Percentiles rank a stretch among this genome's conserved stretches.
Evolutionary conservation across 2,113 vertebrate species (phyloP).

Genomic region (Lagopus leucura): DNA sequence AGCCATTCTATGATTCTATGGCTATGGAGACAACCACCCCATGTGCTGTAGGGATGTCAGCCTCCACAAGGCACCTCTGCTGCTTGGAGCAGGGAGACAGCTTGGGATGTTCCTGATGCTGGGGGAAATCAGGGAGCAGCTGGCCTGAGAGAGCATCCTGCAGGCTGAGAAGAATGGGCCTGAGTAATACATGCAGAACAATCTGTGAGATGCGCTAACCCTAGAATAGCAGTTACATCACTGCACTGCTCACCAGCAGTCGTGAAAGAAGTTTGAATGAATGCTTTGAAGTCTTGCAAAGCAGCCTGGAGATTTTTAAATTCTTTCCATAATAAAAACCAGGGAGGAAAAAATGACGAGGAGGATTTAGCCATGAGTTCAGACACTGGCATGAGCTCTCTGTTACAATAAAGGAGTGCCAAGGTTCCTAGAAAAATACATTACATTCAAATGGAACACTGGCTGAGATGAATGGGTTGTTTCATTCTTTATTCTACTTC

Average conservation of each 20-base stretch:
- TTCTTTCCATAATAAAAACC: not conserved
- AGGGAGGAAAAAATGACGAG: not conserved
- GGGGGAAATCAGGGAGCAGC: not conserved
- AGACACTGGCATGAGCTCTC: not conserved
- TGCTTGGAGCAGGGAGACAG: not conserved
- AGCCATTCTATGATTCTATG: no score
- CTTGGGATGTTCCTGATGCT: not conserved
- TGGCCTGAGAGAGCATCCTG: accelerated
- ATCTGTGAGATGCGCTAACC: not conserved
- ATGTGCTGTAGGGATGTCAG: accelerated
- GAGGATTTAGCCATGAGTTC: not conserved
- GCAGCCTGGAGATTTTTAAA: not conserved
- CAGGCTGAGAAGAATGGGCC: not conserved
- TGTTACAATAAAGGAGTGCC: not conserved
- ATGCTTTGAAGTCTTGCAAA: not conserved
- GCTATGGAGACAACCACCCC: not conserved
- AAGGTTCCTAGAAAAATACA: conserved; percentile 14
- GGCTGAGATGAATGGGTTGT: not conserved
- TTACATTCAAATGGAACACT: not conserved
- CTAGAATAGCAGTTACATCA: not conserved
- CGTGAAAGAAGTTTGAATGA: not conserved
- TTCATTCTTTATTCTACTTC: not conserved
- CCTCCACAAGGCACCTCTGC: not conserved
- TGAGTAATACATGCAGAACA: not conserved
- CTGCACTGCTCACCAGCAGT: not conserved